phyloP scores from a whole-genome alignment of 2,113 vertebrate genomes.

The Felis catus region F.catus_Fca126_mat1.0 CM031420.1:151613001-151613500 shows the following conservation, averaged over 20 bases:
- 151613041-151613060: neutral
- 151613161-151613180: neutral
- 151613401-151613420: too few species aligned
- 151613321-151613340: neutral
- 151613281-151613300: neutral
- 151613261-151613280: neutral
- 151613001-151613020: neutral
- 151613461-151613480: too few species aligned
- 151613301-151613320: neutral
- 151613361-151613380: neutral
- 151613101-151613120: neutral
- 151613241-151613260: neutral
- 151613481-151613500: too few species aligned
- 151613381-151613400: neutral
- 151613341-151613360: neutral
- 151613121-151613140: neutral
- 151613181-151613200: neutral
- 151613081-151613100: neutral
- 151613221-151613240: neutral
- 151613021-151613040: neutral
- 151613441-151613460: too few species aligned
- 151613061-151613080: neutral
- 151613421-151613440: too few species aligned
- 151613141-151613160: neutral
- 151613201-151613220: neutral